These are phyloP conservation scores for Muntiacus muntjak DNA, from an alignment of 2,113 vertebrate species.

Conservation along the genomic window DNA sequence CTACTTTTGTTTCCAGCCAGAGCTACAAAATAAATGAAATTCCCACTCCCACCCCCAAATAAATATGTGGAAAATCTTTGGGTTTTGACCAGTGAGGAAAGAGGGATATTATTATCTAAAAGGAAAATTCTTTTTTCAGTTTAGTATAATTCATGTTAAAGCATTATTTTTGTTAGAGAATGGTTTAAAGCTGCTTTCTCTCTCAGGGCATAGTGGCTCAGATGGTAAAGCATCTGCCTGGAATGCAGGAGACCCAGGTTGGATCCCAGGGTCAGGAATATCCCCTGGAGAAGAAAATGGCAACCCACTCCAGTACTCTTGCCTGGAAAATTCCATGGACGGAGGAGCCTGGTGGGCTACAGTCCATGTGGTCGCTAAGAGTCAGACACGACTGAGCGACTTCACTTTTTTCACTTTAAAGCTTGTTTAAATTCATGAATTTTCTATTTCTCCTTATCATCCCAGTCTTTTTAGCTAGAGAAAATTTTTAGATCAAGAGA, in stretches of 20 bases:
- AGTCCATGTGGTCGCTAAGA: background rate
- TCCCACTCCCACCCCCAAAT: background rate
- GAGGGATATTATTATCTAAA: background rate
- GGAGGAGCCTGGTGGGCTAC: background rate
- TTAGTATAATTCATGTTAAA: background rate
- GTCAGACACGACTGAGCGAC: background rate
- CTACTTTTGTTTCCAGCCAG: background rate
- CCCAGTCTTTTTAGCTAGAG: too few species aligned
- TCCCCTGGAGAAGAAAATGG: background rate
- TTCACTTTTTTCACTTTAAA: background rate
- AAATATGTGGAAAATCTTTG: background rate
- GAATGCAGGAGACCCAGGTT: rapidly evolving
- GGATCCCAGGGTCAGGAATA: background rate
- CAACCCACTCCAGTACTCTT: background rate
- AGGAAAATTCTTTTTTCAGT: background rate
- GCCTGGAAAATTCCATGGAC: background rate
- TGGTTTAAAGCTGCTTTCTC: background rate
- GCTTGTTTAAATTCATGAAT: too few species aligned
- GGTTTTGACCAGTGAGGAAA: background rate
- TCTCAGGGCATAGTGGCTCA: background rate
- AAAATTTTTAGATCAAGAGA: too few species aligned
- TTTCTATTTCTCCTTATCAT: too few species aligned
- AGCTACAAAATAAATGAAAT: background rate
- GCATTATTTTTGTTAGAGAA: background rate
- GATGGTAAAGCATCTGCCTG: background rate